Percentiles rank a stretch among this genome's conserved stretches.
phyloP scores from a whole-genome alignment of 2,113 vertebrate genomes.

The Mus musculus region GRCm39 chr2:71692501-71693000 shows the following conservation, averaged over 20 bases:
- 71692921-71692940: not conserved
- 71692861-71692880: not conserved
- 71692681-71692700: not conserved
- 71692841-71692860: not conserved
- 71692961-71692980: not conserved
- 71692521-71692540: not conserved
- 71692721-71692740: not conserved
- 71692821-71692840: not conserved
- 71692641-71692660: too few relatives aligned
- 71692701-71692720: not conserved
- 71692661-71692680: not conserved
- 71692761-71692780: not conserved
- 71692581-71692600: not conserved
- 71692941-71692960: not conserved
- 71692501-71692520: not conserved
- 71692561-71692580: not conserved
- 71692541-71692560: not conserved
- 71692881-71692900: not conserved
- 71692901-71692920: not conserved
- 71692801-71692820: not conserved
- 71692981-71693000: not conserved
- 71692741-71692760: not conserved
- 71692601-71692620: not conserved
- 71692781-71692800: slow-evolving; percentile 29
- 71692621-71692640: not conserved